A percentile compares a stretch with the other conserved stretches of the same genome.
phyloP scores from a whole-genome alignment of 2,113 vertebrate genomes.

The Psammodynastes pulverulentus region DNA sequence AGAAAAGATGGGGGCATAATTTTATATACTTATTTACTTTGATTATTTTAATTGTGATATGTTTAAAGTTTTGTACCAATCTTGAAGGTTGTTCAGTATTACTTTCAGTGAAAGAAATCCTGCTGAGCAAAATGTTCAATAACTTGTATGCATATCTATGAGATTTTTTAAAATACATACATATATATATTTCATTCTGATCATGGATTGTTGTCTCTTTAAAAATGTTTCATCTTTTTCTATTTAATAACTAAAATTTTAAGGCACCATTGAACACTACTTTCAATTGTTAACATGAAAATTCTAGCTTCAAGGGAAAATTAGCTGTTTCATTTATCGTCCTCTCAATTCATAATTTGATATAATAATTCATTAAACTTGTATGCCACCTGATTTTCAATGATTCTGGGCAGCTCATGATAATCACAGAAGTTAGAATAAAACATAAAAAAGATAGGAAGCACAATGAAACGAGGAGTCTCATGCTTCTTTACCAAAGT shows the following conservation, averaged over 20 bases:
- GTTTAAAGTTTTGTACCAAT: conserved; percentile 53
- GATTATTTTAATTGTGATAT: conserved; percentile 12
- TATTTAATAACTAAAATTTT: background rate
- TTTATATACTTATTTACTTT: background rate
- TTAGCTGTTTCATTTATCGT: background rate
- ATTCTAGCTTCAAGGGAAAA: background rate
- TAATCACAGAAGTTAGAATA: background rate
- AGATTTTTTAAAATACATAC: background rate
- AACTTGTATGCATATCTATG: conserved; percentile 51
- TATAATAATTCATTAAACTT: background rate
- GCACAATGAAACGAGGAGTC: too few relatives aligned
- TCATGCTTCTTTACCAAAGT: background rate
- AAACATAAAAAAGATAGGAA: background rate
- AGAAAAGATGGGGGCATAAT: background rate
- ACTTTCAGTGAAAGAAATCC: conserved; percentile 85
- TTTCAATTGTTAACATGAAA: background rate
- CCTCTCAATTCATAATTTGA: background rate
- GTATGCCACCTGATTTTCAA: background rate
- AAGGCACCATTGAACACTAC: background rate
- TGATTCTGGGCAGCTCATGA: background rate
- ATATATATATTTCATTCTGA: background rate
- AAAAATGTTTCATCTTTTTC: background rate
- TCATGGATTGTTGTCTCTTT: background rate
- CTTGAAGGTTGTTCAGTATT: conserved; percentile 70
- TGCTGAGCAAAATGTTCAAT: conserved; percentile 45